Base-by-base conservation (phyloP, 2,113 vertebrate species). In the Callipepla squamata region DNA sequence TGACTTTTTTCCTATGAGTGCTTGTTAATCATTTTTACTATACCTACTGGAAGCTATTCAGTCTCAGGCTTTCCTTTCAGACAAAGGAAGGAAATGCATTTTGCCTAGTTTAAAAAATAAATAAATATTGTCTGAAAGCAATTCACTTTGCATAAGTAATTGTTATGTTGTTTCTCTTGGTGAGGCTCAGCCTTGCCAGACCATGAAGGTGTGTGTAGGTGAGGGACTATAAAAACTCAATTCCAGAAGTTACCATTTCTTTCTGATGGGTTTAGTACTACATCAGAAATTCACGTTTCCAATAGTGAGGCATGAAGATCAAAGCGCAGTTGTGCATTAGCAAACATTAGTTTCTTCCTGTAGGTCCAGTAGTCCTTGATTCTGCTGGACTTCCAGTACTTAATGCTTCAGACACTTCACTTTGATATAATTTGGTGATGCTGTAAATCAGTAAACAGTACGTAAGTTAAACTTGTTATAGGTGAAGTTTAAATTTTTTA, bases 61-160 rank as follows among this genome's bases (percentile, higher is more conserved):
- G 65, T 92, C 32, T 66, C 59, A 90, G 9, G 15, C 13, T 76
- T 25, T 93, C 32, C 50, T 72, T 72, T 68, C 40, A n/a, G 70
- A 79, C 20, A 65, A 76, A 61, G 58, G 21, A 36, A 65, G n/a
- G 18, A 90, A 75, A 13, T 55, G 42, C 1, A 8, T 62, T 65
- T 85, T 91, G 80, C 51, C 23, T 69, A 26, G 28, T 82, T 91
- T 48, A 84, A 68, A 40, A 53, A 17, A 53, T 28, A 25, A 14
- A 10, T 36, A 85, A 50, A 25, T 5, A 8, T 38, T 85, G 22
- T 68, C 34, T 87, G 61, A 59, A 84, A 87, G 42, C 50, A 45
- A 20, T 75, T 65, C 28, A 75, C 11, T 11, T 81, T 75, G 44
- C 70, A 63, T 70, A 68, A 76, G 40, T 65, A 65, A 62, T 68